phyloP scores from a whole-genome alignment of 2,888 invertebrate species.

The Opisthograptis luteolata region DNA sequence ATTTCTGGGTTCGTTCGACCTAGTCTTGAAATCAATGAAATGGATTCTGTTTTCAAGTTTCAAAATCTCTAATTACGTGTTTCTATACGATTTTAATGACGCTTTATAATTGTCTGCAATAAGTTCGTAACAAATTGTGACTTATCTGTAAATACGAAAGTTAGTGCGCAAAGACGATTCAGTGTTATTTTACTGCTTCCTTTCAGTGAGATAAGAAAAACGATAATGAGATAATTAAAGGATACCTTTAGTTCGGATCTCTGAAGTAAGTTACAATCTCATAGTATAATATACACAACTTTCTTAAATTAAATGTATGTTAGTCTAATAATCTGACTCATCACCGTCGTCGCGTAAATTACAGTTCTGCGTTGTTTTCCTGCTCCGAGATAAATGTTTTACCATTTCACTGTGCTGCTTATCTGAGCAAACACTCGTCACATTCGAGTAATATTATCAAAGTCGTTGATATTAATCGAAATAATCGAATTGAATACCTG shows the following conservation, averaged over 20 bases:
- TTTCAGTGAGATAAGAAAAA: conserved; percentile 73
- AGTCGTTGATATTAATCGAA: too few relatives aligned
- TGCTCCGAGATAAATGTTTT: not conserved
- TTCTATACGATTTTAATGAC: not conserved
- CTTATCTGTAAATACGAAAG: conserved; percentile 19
- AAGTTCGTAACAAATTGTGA: not conserved
- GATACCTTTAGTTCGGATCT: conserved; percentile 43
- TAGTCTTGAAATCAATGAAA: conserved; percentile 37
- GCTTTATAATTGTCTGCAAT: not conserved
- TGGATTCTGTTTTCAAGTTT: conserved; percentile 6
- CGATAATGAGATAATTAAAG: conserved; percentile 73
- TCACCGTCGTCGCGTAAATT: too few relatives aligned
- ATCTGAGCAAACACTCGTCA: not conserved
- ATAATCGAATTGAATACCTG: too few relatives aligned
- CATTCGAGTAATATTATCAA: too few relatives aligned
- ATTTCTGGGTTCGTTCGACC: too few relatives aligned
- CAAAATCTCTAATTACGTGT: not conserved
- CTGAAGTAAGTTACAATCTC: conserved; percentile 32
- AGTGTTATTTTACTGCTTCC: conserved; percentile 67
- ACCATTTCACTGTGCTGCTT: not conserved
- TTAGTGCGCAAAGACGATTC: conserved; percentile 46
- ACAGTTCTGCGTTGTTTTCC: conserved; percentile 1
- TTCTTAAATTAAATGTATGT: not conserved
- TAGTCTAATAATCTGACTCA: conserved; percentile 18
- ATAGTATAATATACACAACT: not conserved